Conservation (phyloP, 2,797 vertebrate genomes). For the Fundulus diaphanus region DNA sequence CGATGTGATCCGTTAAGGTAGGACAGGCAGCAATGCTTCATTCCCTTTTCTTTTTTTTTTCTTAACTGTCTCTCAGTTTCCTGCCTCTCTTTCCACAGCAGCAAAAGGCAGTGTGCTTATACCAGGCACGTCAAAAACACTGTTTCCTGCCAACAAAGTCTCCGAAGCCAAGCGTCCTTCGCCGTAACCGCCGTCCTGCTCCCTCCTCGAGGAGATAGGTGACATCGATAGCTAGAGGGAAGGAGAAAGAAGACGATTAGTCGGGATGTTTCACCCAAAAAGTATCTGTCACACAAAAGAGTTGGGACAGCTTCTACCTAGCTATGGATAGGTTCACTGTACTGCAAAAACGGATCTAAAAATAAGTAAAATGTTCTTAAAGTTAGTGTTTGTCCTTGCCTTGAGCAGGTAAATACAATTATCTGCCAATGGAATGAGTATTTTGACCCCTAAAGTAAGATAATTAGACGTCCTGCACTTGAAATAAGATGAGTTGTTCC, state of each 20-base stretch:
- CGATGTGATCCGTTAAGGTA: conserved; percentile 60
- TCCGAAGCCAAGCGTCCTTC: conserved; percentile 89
- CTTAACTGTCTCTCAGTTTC: conserved; percentile 60
- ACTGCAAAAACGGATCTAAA: too few relatives aligned
- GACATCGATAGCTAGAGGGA: conserved; percentile 93
- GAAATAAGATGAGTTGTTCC: too few relatives aligned
- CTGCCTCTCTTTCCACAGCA: conserved; percentile 43
- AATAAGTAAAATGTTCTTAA: too few relatives aligned
- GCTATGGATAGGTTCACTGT: too few relatives aligned
- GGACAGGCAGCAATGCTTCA: conserved; percentile 51
- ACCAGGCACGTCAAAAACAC: conserved; percentile 64
- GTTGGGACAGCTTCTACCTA: too few relatives aligned
- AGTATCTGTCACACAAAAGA: conserved; percentile 13
- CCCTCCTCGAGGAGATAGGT: conserved; percentile 97
- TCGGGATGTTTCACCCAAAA: conserved; percentile 28
- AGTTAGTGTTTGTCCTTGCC: too few relatives aligned
- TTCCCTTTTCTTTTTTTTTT: too few relatives aligned
- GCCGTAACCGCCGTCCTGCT: conserved; percentile 89
- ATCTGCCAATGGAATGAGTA: too few relatives aligned
- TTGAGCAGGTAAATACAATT: too few relatives aligned
- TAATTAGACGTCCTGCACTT: too few relatives aligned
- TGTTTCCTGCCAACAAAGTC: conserved; percentile 93
- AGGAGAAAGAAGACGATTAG: conserved; percentile 38
- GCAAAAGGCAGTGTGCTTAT: conserved; percentile 56
- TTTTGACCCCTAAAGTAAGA: too few relatives aligned